Evolutionary conservation across 2,797 vertebrate species (phyloP).

Genomic region (Gymnoscopelus microlampas): DNA sequence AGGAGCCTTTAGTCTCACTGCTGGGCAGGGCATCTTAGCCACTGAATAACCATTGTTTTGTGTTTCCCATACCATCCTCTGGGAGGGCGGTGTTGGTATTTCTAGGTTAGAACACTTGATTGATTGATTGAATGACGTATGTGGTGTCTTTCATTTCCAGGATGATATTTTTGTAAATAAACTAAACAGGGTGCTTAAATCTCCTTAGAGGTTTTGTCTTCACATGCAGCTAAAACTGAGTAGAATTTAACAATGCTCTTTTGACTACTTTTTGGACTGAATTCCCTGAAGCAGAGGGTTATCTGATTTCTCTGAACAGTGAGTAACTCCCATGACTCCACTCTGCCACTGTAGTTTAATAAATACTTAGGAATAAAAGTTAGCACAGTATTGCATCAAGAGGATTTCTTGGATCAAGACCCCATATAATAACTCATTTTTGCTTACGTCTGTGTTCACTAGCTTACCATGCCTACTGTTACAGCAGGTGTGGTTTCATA

Average conservation of each 20-base stretch:
- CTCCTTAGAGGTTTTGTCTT: conserved; percentile 12
- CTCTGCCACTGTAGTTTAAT: background rate
- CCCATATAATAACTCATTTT: background rate
- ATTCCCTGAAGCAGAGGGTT: background rate
- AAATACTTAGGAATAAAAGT: background rate
- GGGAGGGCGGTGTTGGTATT: conserved; percentile 33
- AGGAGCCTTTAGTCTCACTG: conserved; percentile 39
- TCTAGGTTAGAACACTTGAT: background rate
- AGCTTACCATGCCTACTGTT: background rate
- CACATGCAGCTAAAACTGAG: conserved; percentile 14
- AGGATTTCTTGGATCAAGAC: background rate
- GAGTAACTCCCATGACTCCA: background rate
- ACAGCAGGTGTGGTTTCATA: background rate
- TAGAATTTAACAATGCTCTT: conserved; percentile 15
- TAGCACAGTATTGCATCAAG: background rate
- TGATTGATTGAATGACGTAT: conserved; percentile 19
- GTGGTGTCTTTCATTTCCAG: conserved; percentile 29
- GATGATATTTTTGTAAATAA: conserved; percentile 24
- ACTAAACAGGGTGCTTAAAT: background rate
- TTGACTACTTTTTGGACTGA: background rate
- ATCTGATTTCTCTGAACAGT: background rate
- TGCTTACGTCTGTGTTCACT: background rate
- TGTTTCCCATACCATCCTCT: conserved; percentile 42
- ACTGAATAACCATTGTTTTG: conserved; percentile 56
- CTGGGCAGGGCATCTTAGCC: conserved; percentile 39